Evolutionary conservation across 2,113 vertebrate genomes (phyloP).

Genomic region (Chunga burmeisteri): DNA sequence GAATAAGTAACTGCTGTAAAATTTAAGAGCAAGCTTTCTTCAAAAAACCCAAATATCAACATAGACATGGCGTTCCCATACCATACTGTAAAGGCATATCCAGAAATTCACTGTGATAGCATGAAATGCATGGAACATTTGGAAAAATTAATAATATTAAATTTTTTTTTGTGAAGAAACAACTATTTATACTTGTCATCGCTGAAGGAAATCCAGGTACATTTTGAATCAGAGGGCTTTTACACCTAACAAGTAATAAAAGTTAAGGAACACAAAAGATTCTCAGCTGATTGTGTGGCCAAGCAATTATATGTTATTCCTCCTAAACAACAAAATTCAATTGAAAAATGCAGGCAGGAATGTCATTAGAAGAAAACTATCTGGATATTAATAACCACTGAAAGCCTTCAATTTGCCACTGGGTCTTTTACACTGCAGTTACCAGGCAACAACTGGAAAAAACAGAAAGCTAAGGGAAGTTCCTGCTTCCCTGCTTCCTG

Average conservation of each 20-base stretch:
- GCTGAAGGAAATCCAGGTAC: not conserved
- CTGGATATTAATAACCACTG: not conserved
- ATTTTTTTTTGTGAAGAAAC: not conserved
- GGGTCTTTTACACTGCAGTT: not conserved
- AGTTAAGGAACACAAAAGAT: not conserved
- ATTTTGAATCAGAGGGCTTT: not conserved
- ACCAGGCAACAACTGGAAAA: not conserved
- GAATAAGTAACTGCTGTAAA: not conserved
- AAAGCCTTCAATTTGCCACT: not conserved
- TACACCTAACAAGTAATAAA: not conserved
- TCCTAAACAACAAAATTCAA: not conserved
- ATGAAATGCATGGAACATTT: not conserved
- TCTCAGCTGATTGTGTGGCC: not conserved
- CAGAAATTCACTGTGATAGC: not conserved
- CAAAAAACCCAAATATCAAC: not conserved
- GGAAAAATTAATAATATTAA: not conserved
- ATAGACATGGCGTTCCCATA: not conserved
- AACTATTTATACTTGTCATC: not conserved
- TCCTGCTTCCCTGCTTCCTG: not conserved
- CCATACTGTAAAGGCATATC: not conserved
- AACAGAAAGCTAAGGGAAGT: not conserved
- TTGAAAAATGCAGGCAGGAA: not conserved
- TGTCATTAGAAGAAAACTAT: not conserved
- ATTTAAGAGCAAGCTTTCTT: not conserved
- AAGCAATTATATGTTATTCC: not conserved